Conservation (phyloP, 2,888 invertebrate genomes). For the Caenorhabditis doughertyi region DNA sequence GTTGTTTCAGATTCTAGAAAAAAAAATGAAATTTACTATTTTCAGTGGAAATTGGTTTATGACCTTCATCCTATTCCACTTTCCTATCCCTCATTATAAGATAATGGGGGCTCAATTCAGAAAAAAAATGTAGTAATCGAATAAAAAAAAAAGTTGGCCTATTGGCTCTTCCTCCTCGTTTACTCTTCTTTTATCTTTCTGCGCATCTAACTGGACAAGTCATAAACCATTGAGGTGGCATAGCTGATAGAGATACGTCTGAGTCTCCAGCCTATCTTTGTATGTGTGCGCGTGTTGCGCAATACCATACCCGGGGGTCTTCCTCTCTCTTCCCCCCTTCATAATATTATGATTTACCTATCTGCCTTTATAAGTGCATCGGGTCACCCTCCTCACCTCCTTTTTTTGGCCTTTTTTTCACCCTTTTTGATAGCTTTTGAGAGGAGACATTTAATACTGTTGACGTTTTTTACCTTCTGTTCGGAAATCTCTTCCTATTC, state of each 20-base stretch:
- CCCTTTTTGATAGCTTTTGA: slow-evolving; percentile 18
- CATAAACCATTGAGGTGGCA: slow-evolving; percentile 58
- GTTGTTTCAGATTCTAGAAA: background rate
- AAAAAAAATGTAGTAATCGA: slow-evolving; percentile 7
- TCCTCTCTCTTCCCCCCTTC: slow-evolving; percentile 35
- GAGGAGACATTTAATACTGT: slow-evolving; percentile 28
- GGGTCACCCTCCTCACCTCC: slow-evolving; percentile 28
- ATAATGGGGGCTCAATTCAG: slow-evolving; percentile 12
- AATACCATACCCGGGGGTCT: slow-evolving; percentile 46
- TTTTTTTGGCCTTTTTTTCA: slow-evolving; percentile 10
- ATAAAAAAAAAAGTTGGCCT: slow-evolving; percentile 6
- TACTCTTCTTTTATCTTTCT: slow-evolving; percentile 28
- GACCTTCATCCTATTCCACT: slow-evolving; percentile 5
- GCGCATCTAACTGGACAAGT: slow-evolving; percentile 47
- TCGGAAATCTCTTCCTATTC: background rate
- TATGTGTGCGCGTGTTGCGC: slow-evolving; percentile 57
- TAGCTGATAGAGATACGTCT: slow-evolving; percentile 56
- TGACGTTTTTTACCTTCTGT: slow-evolving; percentile 8
- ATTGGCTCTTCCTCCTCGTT: slow-evolving; percentile 16
- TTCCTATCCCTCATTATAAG: background rate
- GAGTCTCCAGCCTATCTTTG: slow-evolving; percentile 32
- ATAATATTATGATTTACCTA: slow-evolving; percentile 65
- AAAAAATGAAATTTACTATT: no score
- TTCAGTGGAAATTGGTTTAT: background rate
- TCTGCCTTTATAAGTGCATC: slow-evolving; percentile 42